phyloP scores from a whole-genome alignment of 2,113 vertebrate species.

The Connochaetes taurinus region DNA sequence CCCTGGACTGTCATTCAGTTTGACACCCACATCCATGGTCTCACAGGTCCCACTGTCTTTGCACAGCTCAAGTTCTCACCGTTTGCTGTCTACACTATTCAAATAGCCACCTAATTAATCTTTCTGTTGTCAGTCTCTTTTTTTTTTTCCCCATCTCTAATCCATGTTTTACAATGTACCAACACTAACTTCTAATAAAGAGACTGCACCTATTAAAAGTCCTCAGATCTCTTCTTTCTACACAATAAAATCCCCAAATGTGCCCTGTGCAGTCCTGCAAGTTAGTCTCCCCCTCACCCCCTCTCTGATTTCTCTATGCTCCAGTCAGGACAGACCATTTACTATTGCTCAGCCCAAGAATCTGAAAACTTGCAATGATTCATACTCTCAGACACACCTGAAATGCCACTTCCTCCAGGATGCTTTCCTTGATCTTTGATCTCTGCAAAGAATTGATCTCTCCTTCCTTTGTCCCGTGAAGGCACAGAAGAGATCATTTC shows the following conservation, averaged over 20 bases:
- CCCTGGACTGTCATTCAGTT: background rate
- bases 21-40: background rate
- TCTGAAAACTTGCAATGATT: background rate
- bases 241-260: background rate
- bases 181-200: background rate
- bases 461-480: conserved; percentile 2
- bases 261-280: background rate
- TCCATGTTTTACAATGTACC: background rate
- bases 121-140: background rate
- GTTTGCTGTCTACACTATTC: background rate
- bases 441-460: background rate
- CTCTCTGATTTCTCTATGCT: background rate
- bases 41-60: background rate
- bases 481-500: background rate
- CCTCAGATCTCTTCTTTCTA: background rate
- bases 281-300: background rate
- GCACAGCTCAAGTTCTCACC: background rate
- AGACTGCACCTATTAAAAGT: background rate
- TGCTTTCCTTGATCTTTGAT: background rate
- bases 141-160: background rate
- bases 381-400: background rate
- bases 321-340: background rate
- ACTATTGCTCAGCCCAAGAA: background rate
- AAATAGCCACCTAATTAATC: background rate
- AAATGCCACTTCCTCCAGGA: background rate